Percentiles rank a stretch among this genome's conserved stretches.
Evolutionary conservation across 2,888 invertebrate genomes (phyloP).

Genomic region (Calliphora vomitoria): DNA sequence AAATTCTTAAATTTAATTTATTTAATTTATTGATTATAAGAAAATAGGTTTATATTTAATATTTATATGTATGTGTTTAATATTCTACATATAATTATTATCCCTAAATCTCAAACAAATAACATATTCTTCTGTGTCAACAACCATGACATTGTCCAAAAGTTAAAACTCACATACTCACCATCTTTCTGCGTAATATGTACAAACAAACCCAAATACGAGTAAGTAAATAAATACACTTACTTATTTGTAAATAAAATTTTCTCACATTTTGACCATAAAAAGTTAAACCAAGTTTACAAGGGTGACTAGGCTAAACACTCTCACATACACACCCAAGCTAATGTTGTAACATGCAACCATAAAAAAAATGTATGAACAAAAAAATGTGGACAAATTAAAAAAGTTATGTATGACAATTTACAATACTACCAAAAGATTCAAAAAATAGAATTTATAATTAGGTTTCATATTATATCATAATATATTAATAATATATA

Average conservation of each 20-base stretch:
- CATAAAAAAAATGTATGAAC: slow-evolving; percentile 23
- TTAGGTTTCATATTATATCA: too few relatives aligned
- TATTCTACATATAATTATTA: slow-evolving; percentile 20
- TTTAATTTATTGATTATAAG: too few relatives aligned
- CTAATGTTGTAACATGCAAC: slow-evolving; percentile 43
- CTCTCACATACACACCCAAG: slow-evolving; percentile 26
- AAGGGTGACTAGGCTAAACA: slow-evolving; percentile 74
- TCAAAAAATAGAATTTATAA: too few relatives aligned
- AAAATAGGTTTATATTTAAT: too few relatives aligned
- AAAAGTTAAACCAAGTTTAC: slow-evolving; percentile 73
- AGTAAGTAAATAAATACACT: slow-evolving; percentile 43
- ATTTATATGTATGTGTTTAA: too few relatives aligned
- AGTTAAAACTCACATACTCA: slow-evolving; percentile 41
- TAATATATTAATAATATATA: too few relatives aligned
- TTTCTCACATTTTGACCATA: slow-evolving; percentile 76
- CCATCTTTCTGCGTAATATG: background rate
- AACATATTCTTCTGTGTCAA: slow-evolving; percentile 57
- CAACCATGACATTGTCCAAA: slow-evolving; percentile 66
- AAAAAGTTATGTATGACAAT: background rate
- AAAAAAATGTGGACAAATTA: slow-evolving; percentile 21
- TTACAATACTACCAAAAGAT: too few relatives aligned
- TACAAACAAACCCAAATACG: background rate
- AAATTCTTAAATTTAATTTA: too few relatives aligned
- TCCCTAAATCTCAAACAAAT: slow-evolving; percentile 47
- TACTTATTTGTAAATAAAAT: slow-evolving; percentile 69